Percentiles rank a stretch among this genome's conserved stretches.
Evolutionary conservation across 2,888 invertebrate species (phyloP).

Genomic region (Eulithis prunata): DNA sequence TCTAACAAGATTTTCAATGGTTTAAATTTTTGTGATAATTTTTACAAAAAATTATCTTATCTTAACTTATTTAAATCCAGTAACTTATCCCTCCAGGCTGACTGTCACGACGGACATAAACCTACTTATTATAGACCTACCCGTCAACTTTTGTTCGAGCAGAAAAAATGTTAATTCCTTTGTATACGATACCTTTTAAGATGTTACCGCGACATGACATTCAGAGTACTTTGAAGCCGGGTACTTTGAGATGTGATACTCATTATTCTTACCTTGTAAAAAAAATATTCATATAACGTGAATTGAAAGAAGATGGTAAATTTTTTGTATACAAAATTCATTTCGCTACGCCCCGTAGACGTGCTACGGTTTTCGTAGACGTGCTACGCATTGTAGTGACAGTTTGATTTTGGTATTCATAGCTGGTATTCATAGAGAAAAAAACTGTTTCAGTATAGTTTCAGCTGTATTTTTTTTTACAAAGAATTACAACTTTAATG

Average conservation of each 20-base stretch:
- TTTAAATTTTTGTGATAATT: background rate
- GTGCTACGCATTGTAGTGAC: background rate
- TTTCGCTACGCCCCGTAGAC: slow-evolving; percentile 1
- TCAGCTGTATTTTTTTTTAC: too few relatives aligned
- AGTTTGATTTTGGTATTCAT: background rate
- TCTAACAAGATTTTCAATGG: background rate
- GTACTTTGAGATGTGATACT: slow-evolving; percentile 16
- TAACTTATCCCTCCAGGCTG: background rate
- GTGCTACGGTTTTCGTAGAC: slow-evolving; percentile 1
- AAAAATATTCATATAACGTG: background rate
- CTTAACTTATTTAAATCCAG: too few relatives aligned
- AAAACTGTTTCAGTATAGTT: too few relatives aligned
- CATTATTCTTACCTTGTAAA: slow-evolving; percentile 21
- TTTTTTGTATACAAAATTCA: too few relatives aligned
- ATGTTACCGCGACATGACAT: slow-evolving; percentile 10
- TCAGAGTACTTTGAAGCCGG: slow-evolving; percentile 13
- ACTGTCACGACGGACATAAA: slow-evolving; percentile 21
- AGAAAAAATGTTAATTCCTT: slow-evolving; percentile 28
- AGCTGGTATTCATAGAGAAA: too few relatives aligned
- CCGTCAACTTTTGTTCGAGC: slow-evolving; percentile 22
- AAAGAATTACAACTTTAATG: too few relatives aligned
- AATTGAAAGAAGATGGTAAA: too few relatives aligned
- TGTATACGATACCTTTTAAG: slow-evolving; percentile 19
- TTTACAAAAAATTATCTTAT: too few relatives aligned
- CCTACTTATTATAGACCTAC: slow-evolving; percentile 22